phyloP scores from a whole-genome alignment of 2,797 vertebrate genomes.

The Stomatorhinus walkeri region DNA sequence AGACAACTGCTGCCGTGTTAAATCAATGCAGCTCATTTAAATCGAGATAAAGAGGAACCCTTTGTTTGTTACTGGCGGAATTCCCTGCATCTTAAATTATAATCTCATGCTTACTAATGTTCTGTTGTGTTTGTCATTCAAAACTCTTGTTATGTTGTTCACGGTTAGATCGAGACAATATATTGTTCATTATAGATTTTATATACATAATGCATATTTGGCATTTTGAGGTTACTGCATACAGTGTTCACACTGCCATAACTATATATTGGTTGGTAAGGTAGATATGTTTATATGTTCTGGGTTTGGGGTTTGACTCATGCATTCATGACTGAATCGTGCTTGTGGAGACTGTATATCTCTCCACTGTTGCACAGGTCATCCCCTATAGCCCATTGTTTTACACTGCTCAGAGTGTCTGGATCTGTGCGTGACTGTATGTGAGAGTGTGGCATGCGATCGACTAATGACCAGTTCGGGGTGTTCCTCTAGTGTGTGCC shows the following conservation, averaged over 20 bases:
- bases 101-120: not conserved
- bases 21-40: slow-evolving; percentile 25
- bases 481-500: not conserved
- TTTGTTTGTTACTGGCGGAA: not conserved
- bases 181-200: not conserved
- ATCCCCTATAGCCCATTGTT: not conserved
- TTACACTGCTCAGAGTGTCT: not conserved
- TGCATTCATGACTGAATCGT: not conserved
- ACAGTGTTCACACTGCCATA: not conserved
- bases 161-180: not conserved
- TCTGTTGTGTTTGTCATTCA: not conserved
- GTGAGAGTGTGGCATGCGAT: not conserved
- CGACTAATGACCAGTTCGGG: not conserved
- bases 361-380: not conserved
- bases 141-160: not conserved
- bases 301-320: not conserved
- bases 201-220: not conserved
- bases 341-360: not conserved
- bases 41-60: not conserved
- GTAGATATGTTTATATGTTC: not conserved
- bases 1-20: slow-evolving; percentile 37
- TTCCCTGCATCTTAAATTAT: not conserved
- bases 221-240: not conserved
- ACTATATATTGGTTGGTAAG: not conserved
- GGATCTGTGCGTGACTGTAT: not conserved